phyloP scores from a whole-genome alignment of 2,113 vertebrate genomes.

The Copsychus sechellarum region DNA sequence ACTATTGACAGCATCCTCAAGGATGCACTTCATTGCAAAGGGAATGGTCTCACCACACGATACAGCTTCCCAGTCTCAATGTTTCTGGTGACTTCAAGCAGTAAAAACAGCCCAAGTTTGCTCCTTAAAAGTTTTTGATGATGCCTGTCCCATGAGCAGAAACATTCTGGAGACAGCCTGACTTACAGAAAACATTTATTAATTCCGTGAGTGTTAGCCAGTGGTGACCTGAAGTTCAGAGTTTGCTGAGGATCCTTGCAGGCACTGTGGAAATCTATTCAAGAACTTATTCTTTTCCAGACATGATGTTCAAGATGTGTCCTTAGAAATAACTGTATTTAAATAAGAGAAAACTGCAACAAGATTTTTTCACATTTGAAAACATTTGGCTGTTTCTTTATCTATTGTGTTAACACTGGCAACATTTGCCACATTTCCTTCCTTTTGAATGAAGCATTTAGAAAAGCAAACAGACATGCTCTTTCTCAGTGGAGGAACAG shows the following conservation, averaged over 20 bases:
- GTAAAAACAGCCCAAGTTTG: background rate
- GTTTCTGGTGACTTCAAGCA: background rate
- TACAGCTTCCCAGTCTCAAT: background rate
- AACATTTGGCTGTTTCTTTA: background rate
- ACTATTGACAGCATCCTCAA: background rate
- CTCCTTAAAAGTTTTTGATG: background rate
- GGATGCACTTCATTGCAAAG: background rate
- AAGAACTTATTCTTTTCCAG: background rate
- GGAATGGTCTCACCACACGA: rapidly evolving
- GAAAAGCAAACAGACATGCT: background rate
- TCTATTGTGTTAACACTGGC: background rate
- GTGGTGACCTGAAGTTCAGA: background rate
- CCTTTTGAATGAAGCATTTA: background rate
- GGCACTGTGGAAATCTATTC: background rate
- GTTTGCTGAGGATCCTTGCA: background rate
- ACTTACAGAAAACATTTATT: background rate
- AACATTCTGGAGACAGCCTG: background rate
- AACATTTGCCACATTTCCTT: background rate
- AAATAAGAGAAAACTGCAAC: background rate
- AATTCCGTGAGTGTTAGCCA: background rate
- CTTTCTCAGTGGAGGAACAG: background rate
- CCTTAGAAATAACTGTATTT: background rate
- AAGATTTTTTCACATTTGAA: background rate
- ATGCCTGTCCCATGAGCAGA: background rate
- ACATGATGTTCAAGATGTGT: background rate